phyloP scores from a whole-genome alignment of 30 jellyfish, hydroid and myxozoan genomes.

The Pseudorhiza aurosa region DNA sequence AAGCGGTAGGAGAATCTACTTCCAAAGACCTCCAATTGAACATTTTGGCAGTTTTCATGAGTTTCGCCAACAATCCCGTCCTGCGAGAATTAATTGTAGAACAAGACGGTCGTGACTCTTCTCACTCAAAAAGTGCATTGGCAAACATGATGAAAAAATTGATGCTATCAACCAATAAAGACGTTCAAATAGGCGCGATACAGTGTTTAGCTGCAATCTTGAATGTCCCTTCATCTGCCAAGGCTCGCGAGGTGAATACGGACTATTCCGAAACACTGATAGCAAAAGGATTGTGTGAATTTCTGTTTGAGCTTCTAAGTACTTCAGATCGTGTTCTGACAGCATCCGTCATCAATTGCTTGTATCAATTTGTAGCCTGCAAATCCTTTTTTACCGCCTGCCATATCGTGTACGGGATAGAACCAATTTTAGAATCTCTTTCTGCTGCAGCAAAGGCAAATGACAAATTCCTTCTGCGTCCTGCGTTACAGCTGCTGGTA shows the following conservation, averaged over 20 bases:
- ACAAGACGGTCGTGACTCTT: conserved; percentile 42
- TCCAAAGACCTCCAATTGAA: conserved; percentile 43
- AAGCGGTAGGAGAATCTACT: conserved; percentile 14
- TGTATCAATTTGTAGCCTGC: conserved; percentile 28
- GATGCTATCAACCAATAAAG: conserved; percentile 51
- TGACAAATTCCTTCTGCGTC: conserved; percentile 13
- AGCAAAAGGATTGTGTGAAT: conserved; percentile 80
- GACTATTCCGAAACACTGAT: conserved; percentile 23
- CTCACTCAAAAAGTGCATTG: conserved; percentile 29
- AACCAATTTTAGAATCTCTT: conserved; percentile 55
- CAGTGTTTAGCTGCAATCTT: conserved; percentile 52
- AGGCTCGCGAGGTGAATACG: neutral
- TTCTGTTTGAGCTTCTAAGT: conserved; percentile 67
- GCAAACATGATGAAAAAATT: conserved; percentile 64
- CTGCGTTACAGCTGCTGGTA: conserved; percentile 14
- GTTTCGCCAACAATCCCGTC: conserved; percentile 1
- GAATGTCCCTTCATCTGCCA: neutral
- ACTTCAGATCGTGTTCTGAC: conserved; percentile 32
- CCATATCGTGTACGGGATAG: conserved; percentile 74
- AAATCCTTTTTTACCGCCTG: conserved; percentile 65
- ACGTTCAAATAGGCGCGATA: conserved; percentile 55
- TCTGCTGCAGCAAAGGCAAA: neutral
- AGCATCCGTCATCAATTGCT: conserved; percentile 42
- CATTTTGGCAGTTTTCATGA: conserved; percentile 48
- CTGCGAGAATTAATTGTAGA: conserved; percentile 32